Conservation (phyloP, 64 coral and sea anemone genomes). For the Porites australiensis region DNA sequence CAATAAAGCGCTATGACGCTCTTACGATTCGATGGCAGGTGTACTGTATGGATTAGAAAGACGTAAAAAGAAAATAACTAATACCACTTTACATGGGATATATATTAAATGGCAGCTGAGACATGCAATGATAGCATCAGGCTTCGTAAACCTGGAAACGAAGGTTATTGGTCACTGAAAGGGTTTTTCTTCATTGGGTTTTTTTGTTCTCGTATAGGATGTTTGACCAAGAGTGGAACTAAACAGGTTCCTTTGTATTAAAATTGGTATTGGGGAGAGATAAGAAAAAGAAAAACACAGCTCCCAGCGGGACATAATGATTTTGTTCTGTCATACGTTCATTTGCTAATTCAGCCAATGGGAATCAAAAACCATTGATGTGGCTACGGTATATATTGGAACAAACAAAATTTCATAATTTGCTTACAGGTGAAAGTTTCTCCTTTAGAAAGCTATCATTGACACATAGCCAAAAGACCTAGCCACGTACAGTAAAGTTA, state of each 20-base stretch:
- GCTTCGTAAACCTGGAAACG: too few species aligned
- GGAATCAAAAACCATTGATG: background rate
- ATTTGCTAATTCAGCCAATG: conserved; percentile 38
- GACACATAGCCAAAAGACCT: background rate
- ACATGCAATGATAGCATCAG: too few species aligned
- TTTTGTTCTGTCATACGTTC: background rate
- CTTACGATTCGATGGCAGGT: too few species aligned
- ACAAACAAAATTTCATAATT: conserved; percentile 20
- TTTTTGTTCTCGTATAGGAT: too few species aligned
- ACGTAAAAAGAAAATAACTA: background rate
- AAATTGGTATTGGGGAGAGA: background rate
- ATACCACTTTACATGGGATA: too few species aligned
- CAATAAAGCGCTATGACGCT: background rate
- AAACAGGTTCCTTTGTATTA: too few species aligned
- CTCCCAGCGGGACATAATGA: background rate
- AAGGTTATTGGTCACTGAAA: too few species aligned
- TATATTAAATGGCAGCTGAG: too few species aligned
- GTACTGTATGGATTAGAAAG: background rate
- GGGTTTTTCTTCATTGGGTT: too few species aligned
- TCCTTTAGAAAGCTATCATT: background rate
- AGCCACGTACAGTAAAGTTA: background rate
- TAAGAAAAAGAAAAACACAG: background rate
- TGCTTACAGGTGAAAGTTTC: conserved; percentile 50
- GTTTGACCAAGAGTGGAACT: too few species aligned
- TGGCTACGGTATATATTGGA: background rate